phyloP scores from a whole-genome alignment of 2,888 invertebrate genomes.

The Amphiduros pacificus region DNA sequence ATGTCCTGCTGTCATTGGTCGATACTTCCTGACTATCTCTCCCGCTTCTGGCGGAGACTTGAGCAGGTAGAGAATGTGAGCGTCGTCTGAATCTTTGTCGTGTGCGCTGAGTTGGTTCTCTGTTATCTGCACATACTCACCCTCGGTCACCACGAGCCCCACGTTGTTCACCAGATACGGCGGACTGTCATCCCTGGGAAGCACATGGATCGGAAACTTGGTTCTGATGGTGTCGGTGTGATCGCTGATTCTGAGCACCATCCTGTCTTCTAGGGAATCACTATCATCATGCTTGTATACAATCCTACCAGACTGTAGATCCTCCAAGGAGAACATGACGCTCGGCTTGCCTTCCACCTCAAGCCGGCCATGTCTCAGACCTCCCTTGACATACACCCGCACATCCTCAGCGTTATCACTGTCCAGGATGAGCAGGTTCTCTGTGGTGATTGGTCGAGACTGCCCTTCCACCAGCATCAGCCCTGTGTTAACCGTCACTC shows the following conservation, averaged over 20 bases:
- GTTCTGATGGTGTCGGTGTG: constrained; percentile 46
- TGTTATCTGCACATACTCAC: constrained; percentile 46
- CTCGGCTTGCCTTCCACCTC: constrained; percentile 43
- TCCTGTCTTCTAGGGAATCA: constrained; percentile 49
- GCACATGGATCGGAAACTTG: constrained; percentile 53
- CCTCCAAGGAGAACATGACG: constrained; percentile 47
- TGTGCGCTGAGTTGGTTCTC: constrained; percentile 46
- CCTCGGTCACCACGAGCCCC: constrained; percentile 52
- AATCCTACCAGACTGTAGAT: constrained; percentile 45
- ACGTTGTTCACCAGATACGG: constrained; percentile 54
- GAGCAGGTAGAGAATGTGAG: constrained; percentile 50
- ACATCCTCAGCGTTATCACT: constrained; percentile 51
- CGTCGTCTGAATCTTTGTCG: constrained; percentile 53
- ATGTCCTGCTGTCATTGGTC: constrained; percentile 45
- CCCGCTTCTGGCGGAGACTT: constrained; percentile 48
- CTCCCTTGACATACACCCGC: constrained; percentile 49
- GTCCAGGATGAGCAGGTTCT: constrained; percentile 53
- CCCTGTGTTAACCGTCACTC: constrained; percentile 49
- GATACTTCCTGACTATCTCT: constrained; percentile 45
- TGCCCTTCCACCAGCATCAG: constrained; percentile 55
- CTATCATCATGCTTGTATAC: constrained; percentile 52
- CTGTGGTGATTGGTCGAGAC: constrained; percentile 42
- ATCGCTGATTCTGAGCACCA: constrained; percentile 54
- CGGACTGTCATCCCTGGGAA: constrained; percentile 57
- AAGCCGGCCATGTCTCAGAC: constrained; percentile 50